A percentile compares a stretch with the other conserved stretches of the same genome.
Conservation (phyloP, 64 coral and sea anemone species). For the Montipora capricornis region DNA sequence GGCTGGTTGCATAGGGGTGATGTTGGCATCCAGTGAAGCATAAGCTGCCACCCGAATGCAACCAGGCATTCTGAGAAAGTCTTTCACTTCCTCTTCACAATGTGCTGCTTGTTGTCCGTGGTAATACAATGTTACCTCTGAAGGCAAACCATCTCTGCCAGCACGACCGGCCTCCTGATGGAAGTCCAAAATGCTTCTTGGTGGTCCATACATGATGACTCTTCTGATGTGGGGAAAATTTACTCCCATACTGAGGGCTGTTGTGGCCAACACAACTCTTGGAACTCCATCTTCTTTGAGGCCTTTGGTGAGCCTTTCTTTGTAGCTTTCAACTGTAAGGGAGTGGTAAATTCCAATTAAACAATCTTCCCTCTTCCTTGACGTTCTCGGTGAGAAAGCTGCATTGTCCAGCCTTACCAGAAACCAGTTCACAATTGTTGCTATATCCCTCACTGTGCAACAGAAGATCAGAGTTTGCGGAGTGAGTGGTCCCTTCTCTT, state of each 20-base stretch:
- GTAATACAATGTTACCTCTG: slow-evolving; percentile 25
- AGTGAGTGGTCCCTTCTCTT: slow-evolving; percentile 4
- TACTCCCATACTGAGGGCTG: slow-evolving; percentile 46
- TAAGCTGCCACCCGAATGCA: slow-evolving; percentile 41
- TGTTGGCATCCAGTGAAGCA: slow-evolving; percentile 30
- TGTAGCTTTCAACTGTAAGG: slow-evolving; percentile 11
- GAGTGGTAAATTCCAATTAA: slow-evolving; percentile 66
- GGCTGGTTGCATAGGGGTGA: slow-evolving; percentile 13
- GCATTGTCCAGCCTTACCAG: slow-evolving; percentile 34
- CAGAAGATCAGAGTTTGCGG: slow-evolving; percentile 59
- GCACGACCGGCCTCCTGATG: slow-evolving; percentile 38
- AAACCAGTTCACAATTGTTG: not conserved
- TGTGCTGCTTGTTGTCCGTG: slow-evolving; percentile 24
- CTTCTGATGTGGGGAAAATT: slow-evolving; percentile 2
- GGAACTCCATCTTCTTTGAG: slow-evolving; percentile 19
- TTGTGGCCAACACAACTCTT: slow-evolving; percentile 47
- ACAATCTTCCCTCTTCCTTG: slow-evolving; percentile 1
- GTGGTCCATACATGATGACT: slow-evolving; percentile 25
- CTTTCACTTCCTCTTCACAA: slow-evolving; percentile 35
- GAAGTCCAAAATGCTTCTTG: slow-evolving; percentile 31
- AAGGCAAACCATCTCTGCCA: slow-evolving; percentile 33
- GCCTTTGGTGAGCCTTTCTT: slow-evolving; percentile 18
- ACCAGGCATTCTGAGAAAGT: slow-evolving; percentile 14
- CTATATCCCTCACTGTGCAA: slow-evolving; percentile 23
- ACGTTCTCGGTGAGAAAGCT: not conserved